Percentiles rank a stretch among this genome's conserved stretches.
Evolutionary conservation across 2,888 invertebrate species (phyloP).

Genomic region (Kryphioiulus occultus): DNA sequence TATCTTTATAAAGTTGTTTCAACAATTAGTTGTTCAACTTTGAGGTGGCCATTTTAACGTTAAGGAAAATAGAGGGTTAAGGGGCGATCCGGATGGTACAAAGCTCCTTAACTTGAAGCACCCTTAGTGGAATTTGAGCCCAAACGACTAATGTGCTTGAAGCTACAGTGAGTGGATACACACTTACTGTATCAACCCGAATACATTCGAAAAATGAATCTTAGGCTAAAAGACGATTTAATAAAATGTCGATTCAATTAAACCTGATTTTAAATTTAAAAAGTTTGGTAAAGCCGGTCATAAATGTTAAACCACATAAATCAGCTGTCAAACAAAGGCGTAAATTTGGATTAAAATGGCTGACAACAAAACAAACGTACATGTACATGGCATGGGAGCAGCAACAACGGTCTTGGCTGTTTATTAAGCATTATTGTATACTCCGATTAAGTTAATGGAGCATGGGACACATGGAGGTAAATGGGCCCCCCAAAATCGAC

Average conservation of each 20-base stretch:
- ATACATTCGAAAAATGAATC: too few species aligned
- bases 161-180: background rate
- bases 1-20: slow-evolving; percentile 35
- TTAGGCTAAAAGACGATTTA: too few species aligned
- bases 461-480: background rate
- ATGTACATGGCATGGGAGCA: background rate
- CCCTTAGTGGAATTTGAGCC: background rate
- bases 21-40: slow-evolving; percentile 22
- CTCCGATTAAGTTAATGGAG: background rate
- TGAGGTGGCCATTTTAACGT: slow-evolving; percentile 12
- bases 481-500: background rate
- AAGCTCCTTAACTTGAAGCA: background rate
- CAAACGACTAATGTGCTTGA: background rate
- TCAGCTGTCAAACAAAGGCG: too few species aligned
- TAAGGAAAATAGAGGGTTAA: background rate
- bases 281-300: too few species aligned
- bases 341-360: too few species aligned
- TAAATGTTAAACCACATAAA: too few species aligned
- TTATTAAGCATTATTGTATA: background rate
- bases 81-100: background rate
- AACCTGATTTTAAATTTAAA: too few species aligned
- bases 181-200: too few species aligned
- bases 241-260: too few species aligned
- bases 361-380: too few species aligned
- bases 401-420: background rate